Evolutionary conservation across 2,888 invertebrate genomes (phyloP), one percentile per base, ranked within the genome.

Genomic region (Drosophila macrospina): DNA sequence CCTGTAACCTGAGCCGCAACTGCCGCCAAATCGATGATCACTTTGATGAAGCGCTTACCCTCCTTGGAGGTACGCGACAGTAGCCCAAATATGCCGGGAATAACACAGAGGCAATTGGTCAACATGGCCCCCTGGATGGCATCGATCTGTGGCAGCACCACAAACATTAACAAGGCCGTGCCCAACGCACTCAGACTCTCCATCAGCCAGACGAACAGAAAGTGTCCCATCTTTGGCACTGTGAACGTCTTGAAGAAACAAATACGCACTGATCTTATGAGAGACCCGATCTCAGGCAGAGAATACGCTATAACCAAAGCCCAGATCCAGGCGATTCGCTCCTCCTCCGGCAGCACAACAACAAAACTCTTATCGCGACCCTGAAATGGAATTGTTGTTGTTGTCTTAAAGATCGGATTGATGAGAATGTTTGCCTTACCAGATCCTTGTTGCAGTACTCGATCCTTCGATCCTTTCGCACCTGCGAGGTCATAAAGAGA

Each of bases 91-190:
- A 94, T 75, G 30, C 92, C 92, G 2, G 99, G 99, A 41, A 98
- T 93, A 81, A 99, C 95, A 91, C 98, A 98, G 57, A 99, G 94
- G 87, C 98, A 98, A 91, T 98, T 98, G 26, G 98, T 98, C 76
- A 99, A 93, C 97, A 98, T 98, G 36, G 98, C 97, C 41, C 98
- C 98, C 91, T 98, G 97, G 59, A 98, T 96, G 5, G 98, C 97
- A 92, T 99, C 98, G 79, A 99, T 92, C 90, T 97, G 96, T 0
- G 99, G 99, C 51, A 99, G 93, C 47, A 99, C 95, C 70, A 95
- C 95, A 91, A 98, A 97, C 87, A 98, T 95, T 76, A 99, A 93
- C 39, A 98, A 91, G 0, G 96, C 97, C 76, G 98, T 93, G 30
- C 99, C 99, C 63, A 97, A 93, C 0, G 97, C 96, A 90, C 98